These are phyloP conservation scores for Amphiprion clarkii DNA, from an alignment of 2,797 vertebrate genomes.

Conservation along the genomic window DNA sequence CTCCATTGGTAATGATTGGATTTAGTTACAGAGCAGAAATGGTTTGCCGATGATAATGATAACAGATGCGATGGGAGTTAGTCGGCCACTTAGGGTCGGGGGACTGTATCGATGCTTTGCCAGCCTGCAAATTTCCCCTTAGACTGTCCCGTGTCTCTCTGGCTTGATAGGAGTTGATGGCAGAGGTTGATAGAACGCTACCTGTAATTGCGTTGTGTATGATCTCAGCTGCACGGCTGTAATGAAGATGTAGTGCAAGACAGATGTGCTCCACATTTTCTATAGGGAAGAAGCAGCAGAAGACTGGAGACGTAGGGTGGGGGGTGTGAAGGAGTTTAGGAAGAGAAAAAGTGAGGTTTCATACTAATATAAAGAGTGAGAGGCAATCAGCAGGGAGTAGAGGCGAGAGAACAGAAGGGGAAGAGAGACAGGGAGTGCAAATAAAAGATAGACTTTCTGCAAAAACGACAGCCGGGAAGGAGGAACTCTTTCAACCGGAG, in stretches of 20 bases:
- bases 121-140: constrained; percentile 65
- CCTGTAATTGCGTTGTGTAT: constrained; percentile 73
- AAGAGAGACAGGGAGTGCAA: constrained; percentile 52
- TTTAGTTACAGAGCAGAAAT: constrained; percentile 77
- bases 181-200: constrained; percentile 65
- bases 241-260: constrained; percentile 55
- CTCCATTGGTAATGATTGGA: constrained; percentile 80
- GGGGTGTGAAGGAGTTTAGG: constrained; percentile 41
- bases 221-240: constrained; percentile 36
- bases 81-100: constrained; percentile 65
- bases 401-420: constrained; percentile 43
- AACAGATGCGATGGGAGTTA: constrained; percentile 77
- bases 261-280: constrained; percentile 38
- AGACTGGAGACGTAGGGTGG: background rate
- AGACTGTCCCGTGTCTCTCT: constrained; percentile 38
- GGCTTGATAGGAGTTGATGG: constrained; percentile 63
- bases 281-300: constrained; percentile 18
- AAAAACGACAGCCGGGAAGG: constrained; percentile 56
- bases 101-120: constrained; percentile 55
- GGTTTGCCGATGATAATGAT: constrained; percentile 78
- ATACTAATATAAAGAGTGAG: constrained; percentile 40
- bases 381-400: constrained; percentile 62
- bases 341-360: constrained; percentile 46
- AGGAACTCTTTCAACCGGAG: constrained; percentile 67
- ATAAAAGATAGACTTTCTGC: constrained; percentile 59